Percentiles rank a stretch among this genome's conserved stretches.
These are phyloP conservation scores for Drosophila limbata DNA, from an alignment of 2,888 invertebrate genomes.

Conservation along the genomic window DNA sequence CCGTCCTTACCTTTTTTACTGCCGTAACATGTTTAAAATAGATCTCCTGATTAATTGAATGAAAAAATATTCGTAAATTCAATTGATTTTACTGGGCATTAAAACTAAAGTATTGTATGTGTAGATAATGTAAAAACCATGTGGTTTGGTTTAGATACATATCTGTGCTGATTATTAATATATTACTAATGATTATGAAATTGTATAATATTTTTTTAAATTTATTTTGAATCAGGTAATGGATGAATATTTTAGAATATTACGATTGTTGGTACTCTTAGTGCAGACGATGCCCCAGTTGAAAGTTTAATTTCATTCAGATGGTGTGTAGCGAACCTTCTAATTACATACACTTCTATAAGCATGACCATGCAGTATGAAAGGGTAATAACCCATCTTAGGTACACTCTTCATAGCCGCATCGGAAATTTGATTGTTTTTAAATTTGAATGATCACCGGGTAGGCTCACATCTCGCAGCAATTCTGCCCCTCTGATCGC, in stretches of 20 bases:
- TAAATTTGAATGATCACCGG: constrained; percentile 63
- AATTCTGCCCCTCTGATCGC: neutral
- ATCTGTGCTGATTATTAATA: too few relatives aligned
- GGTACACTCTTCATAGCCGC: constrained; percentile 34
- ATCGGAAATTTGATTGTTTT: constrained; percentile 65
- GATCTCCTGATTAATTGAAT: too few relatives aligned
- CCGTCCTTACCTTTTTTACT: too few relatives aligned
- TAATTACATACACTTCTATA: constrained; percentile 22
- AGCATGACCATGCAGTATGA: constrained; percentile 3
- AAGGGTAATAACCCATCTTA: constrained; percentile 54
- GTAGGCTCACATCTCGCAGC: constrained; percentile 14
- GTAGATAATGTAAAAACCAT: too few relatives aligned
- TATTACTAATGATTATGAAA: too few relatives aligned
- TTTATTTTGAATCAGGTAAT: neutral
- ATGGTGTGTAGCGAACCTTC: neutral
- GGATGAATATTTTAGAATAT: neutral
- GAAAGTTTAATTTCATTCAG: neutral
- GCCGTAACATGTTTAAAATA: too few relatives aligned
- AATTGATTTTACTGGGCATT: too few relatives aligned
- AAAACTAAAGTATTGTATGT: too few relatives aligned
- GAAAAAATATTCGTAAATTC: too few relatives aligned
- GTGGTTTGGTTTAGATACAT: too few relatives aligned
- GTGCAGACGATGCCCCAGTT: neutral
- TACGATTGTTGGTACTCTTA: neutral
- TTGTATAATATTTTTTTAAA: too few relatives aligned